These are phyloP conservation scores for Pagetopsis macropterus DNA, from an alignment of 2,797 vertebrate genomes.

Conservation along the genomic window DNA sequence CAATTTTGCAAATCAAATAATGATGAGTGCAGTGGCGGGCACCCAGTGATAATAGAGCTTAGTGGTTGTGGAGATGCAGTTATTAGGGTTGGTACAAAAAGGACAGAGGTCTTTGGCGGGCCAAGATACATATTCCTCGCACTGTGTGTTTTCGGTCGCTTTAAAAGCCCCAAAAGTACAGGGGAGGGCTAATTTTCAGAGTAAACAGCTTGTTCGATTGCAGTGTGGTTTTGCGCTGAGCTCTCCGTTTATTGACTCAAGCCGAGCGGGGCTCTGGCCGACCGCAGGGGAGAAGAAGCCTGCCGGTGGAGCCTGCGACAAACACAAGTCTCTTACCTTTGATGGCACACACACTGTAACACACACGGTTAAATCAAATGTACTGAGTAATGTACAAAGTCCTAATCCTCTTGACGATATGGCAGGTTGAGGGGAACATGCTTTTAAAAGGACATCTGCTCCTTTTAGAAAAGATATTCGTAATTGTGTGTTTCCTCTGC, in stretches of 20 bases:
- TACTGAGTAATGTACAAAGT: conserved; percentile 47
- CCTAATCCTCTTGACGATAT: conserved; percentile 43
- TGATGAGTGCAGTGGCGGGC: conserved; percentile 71
- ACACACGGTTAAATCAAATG: conserved; percentile 52
- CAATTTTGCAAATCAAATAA: conserved; percentile 80
- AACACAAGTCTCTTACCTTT: conserved; percentile 59
- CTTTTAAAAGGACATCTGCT: conserved; percentile 64
- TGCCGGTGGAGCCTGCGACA: conserved; percentile 37
- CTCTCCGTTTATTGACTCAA: conserved; percentile 77
- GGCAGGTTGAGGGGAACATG: conserved; percentile 38
- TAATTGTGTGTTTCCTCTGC: conserved; percentile 35
- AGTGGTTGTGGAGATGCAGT: conserved; percentile 75
- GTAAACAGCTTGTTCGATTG: conserved; percentile 79
- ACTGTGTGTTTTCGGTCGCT: conserved; percentile 73
- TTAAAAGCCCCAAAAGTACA: conserved; percentile 76
- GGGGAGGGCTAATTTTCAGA: conserved; percentile 76
- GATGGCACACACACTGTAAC: conserved; percentile 41
- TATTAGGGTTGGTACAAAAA: conserved; percentile 69
- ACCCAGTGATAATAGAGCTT: conserved; percentile 73
- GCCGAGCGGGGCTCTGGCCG: conserved; percentile 63
- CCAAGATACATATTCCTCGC: conserved; percentile 72
- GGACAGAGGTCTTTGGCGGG: conserved; percentile 65
- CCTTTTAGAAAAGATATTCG: conserved; percentile 41
- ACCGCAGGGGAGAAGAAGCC: conserved; percentile 57
- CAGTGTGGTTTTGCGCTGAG: conserved; percentile 75